A percentile compares a stretch with the other conserved stretches of the same genome.
Evolutionary conservation across 2,797 vertebrate genomes (phyloP).

Genomic region (Caiman crocodilus): DNA sequence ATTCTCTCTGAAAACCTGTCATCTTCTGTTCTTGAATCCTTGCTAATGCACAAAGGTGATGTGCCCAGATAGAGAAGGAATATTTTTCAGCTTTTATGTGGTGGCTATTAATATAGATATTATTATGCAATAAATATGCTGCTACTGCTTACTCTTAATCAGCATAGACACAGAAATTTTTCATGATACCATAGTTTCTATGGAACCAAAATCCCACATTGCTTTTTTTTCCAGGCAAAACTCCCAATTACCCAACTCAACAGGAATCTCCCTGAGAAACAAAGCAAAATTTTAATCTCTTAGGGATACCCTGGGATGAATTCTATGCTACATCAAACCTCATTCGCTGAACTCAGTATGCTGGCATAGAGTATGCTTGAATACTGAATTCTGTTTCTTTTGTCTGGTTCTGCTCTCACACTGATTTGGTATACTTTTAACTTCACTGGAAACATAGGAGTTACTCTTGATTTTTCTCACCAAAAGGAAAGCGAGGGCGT

Average conservation of each 20-base stretch:
- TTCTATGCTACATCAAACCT: conserved; percentile 40
- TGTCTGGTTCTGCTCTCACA: conserved; percentile 41
- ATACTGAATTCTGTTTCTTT: conserved; percentile 37
- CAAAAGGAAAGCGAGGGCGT: neutral
- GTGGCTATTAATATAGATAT: conserved; percentile 56
- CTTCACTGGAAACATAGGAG: neutral
- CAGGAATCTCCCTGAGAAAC: conserved; percentile 36
- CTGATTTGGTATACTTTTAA: conserved; percentile 33
- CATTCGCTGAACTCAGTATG: conserved; percentile 27
- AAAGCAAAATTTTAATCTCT: conserved; percentile 44
- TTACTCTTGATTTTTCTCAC: neutral
- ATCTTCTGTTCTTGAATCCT: conserved; percentile 70
- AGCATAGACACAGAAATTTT: neutral
- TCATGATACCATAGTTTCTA: neutral
- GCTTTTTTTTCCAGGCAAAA: conserved; percentile 37
- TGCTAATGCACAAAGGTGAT: conserved; percentile 67
- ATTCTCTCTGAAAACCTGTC: conserved; percentile 73
- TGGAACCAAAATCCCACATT: conserved; percentile 21
- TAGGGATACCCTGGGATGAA: conserved; percentile 42
- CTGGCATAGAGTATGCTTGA: conserved; percentile 34
- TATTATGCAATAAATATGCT: conserved; percentile 46
- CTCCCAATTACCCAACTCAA: conserved; percentile 36
- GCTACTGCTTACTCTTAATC: conserved; percentile 47
- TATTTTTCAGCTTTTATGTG: conserved; percentile 62
- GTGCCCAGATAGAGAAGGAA: conserved; percentile 60